Conservation (phyloP, 1,140 invertebrate genomes). For the Pogonomyrmex barbatus region DNA sequence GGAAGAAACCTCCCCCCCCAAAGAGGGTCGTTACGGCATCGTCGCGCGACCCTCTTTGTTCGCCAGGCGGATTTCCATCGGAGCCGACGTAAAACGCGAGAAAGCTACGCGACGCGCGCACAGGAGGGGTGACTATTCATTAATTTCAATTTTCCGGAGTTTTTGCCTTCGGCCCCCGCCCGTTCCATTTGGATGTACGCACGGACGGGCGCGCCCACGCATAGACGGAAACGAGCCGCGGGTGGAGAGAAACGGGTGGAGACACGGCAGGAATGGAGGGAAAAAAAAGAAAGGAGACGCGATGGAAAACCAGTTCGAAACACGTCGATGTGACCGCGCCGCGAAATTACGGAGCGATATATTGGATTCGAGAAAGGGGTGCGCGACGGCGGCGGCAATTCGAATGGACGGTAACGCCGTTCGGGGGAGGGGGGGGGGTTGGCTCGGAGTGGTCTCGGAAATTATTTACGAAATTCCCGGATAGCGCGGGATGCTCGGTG, state of each 20-base stretch:
- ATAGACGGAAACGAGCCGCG: not conserved
- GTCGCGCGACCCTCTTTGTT: conserved; percentile 75
- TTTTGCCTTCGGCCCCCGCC: conserved; percentile 77
- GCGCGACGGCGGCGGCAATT: not conserved
- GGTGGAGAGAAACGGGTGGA: not conserved
- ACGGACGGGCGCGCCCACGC: conserved; percentile 24
- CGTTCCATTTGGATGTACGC: conserved; percentile 66
- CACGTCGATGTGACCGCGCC: conserved; percentile 32
- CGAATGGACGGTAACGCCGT: conserved; percentile 32
- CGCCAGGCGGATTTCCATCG: conserved; percentile 77
- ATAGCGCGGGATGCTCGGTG: conserved; percentile 49
- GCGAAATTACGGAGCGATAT: conserved; percentile 56
- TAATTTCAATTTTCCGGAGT: conserved; percentile 86
- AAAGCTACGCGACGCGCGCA: conserved; percentile 48
- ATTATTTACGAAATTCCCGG: conserved; percentile 63
- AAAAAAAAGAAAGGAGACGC: conserved; percentile 45
- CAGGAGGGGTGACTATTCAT: conserved; percentile 80
- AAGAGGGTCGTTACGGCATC: conserved; percentile 34
- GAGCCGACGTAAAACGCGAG: conserved; percentile 63
- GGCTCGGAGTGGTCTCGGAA: conserved; percentile 41
- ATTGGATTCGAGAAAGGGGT: conserved; percentile 68
- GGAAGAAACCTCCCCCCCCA: conserved; percentile 26
- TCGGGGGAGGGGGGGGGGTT: not conserved
- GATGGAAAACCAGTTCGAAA: conserved; percentile 54
- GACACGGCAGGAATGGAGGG: not conserved